Conservation (phyloP, 1,140 invertebrate genomes). For the Helicoverpa armigera region DNA sequence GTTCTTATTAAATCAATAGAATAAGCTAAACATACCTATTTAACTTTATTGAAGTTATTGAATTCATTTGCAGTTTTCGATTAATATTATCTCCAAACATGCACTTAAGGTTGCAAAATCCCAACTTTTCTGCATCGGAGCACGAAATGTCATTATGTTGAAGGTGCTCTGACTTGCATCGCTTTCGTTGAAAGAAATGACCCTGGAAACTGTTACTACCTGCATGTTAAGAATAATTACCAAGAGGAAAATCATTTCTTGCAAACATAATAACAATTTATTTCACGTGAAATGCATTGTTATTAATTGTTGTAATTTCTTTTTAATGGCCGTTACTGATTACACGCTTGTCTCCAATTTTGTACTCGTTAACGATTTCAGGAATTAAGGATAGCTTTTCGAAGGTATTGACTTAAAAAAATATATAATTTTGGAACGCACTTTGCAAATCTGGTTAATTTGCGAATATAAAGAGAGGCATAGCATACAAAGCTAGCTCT, state of each 20-base stretch:
- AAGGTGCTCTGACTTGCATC: conserved; percentile 32
- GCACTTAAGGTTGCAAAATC: background rate
- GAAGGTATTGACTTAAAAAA: background rate
- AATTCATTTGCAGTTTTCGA: background rate
- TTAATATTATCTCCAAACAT: background rate
- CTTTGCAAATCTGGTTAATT: background rate
- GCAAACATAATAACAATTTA: conserved; percentile 14
- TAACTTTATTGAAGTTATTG: background rate
- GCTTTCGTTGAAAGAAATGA: conserved; percentile 24
- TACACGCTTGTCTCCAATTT: background rate
- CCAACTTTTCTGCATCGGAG: conserved; percentile 12
- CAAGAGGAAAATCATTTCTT: conserved; percentile 35
- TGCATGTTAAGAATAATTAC: conserved; percentile 30
- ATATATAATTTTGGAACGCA: background rate
- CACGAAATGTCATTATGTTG: conserved; percentile 19
- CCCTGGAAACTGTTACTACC: conserved; percentile 38
- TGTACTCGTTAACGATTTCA: conserved; percentile 1
- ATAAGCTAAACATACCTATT: no score
- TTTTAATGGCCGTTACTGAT: conserved; percentile 34
- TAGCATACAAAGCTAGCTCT: background rate
- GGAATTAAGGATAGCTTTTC: background rate
- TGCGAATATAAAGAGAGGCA: background rate
- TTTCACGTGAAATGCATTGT: conserved; percentile 33
- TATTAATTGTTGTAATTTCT: conserved; percentile 34
- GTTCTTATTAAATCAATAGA: no score